phyloP scores from a whole-genome alignment of 2,888 invertebrate genomes.

The Sisyra nigra region DNA sequence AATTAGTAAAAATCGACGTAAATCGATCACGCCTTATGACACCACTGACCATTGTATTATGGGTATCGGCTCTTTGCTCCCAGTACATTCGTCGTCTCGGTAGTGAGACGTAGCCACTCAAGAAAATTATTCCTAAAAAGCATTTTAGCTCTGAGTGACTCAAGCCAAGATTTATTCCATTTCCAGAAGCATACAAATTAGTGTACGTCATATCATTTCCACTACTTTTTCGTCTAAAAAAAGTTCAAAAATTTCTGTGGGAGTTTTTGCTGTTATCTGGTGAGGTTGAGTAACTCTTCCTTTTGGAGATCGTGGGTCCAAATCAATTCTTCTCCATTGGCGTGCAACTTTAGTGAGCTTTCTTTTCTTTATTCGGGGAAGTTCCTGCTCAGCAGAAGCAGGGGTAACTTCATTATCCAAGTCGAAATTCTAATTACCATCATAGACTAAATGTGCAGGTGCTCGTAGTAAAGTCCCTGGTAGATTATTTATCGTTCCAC shows the following conservation, averaged over 20 bases:
- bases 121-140: constrained; percentile 15
- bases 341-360: too few relatives aligned
- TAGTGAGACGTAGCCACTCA: constrained; percentile 16
- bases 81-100: constrained; percentile 17
- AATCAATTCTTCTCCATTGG: too few relatives aligned
- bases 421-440: too few relatives aligned
- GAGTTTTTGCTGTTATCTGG: background rate
- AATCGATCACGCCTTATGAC: constrained; percentile 18
- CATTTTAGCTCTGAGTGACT: constrained; percentile 10
- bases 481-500: background rate
- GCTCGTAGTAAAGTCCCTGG: background rate
- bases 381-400: too few relatives aligned
- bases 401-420: too few relatives aligned
- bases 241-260: background rate
- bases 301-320: too few relatives aligned
- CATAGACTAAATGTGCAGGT: background rate
- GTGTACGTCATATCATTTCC: constrained; percentile 6
- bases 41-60: constrained; percentile 15
- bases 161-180: constrained; percentile 9
- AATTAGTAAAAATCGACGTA: constrained; percentile 16
- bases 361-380: too few relatives aligned
- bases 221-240: background rate
- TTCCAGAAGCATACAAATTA: constrained; percentile 9
- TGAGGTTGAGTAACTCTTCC: too few relatives aligned
- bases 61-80: constrained; percentile 15